Percentiles rank a stretch among this genome's conserved stretches.
These are phyloP conservation scores for Copsychus sechellarum DNA, from an alignment of 2,113 vertebrate genomes.

Conservation along the genomic window DNA sequence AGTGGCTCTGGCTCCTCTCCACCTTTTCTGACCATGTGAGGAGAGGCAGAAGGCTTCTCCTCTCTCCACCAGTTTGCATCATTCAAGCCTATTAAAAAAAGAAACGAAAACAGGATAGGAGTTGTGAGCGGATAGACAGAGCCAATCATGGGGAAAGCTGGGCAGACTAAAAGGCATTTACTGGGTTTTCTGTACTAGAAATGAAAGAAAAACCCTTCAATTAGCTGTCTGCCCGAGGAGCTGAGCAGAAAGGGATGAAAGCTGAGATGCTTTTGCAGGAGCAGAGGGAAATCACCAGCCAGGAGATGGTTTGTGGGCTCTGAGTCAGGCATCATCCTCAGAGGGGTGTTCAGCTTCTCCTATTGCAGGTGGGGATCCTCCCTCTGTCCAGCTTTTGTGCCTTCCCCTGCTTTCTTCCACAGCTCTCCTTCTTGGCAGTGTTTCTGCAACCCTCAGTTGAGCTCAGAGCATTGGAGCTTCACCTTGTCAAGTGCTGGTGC, in stretches of 20 bases:
- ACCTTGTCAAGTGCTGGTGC: background rate
- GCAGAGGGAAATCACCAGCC: background rate
- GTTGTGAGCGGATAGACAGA: background rate
- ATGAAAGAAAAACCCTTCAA: constrained; percentile 21
- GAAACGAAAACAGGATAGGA: background rate
- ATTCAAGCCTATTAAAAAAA: background rate
- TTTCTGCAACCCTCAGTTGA: background rate
- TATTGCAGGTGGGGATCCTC: background rate
- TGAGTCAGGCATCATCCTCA: accelerated
- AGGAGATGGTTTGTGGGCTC: background rate
- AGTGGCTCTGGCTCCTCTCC: constrained; percentile 48
- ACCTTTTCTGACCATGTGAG: constrained; percentile 53
- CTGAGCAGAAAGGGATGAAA: constrained; percentile 24
- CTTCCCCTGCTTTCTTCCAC: background rate
- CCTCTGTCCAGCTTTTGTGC: background rate
- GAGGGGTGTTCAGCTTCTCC: background rate
- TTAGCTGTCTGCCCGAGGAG: background rate
- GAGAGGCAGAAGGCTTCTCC: constrained; percentile 46
- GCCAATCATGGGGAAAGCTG: background rate
- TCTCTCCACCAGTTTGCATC: constrained; percentile 13
- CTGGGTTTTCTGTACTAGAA: constrained; percentile 14
- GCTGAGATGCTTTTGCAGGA: background rate
- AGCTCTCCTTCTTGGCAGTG: background rate
- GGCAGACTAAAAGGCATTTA: constrained; percentile 51
- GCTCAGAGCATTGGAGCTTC: background rate